Evolutionary conservation across 2,113 vertebrate genomes (phyloP), one percentile per base, ranked within the genome.

Genomic region (Datnioides undecimradiatus): DNA sequence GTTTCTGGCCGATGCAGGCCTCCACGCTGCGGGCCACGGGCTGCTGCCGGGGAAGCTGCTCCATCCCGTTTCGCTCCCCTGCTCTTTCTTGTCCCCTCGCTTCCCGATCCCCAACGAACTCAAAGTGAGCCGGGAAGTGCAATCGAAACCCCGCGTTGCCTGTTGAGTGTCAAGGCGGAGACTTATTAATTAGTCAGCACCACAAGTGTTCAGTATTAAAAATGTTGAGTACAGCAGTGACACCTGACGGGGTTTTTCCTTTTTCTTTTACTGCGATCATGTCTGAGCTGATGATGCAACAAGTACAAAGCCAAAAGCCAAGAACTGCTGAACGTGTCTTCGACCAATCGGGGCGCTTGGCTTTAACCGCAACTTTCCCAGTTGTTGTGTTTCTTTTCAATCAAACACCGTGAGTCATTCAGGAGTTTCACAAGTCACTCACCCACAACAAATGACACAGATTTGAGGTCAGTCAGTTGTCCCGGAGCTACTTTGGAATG

Each of bases 101-200:
- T 48, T 69, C 85, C 77, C 76, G 88, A 82, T 90, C 89, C 40
- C 86, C 86, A 13, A 69, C 73, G 25, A 87, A 87, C 63, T 93
- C 93, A 82, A 94, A 92, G 49, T 69, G 91, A 34, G 90, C 91
- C 10, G 93, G 88, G 68, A 93, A 94, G 91, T 90, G 93, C 90
- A 91, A 92, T 87, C 92, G 93, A 87, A 94, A 92, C 73, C 90
- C 95, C 88, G 94, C 94, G 85, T 93, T 95, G 86, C 94, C 95
- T 95, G 90, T 65, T 67, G 70, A 83, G 67, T 57, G 71, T 77
- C 63, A 80, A 85, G 65, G 77, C 49, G 17, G 51, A 80, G 43
- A 66, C 52, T 87, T 79, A 73, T 66, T 78, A 84, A 76, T 82
- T 76, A 52, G 59, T 46, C 70, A 54, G 52, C 57, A 80, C 66